A percentile compares a stretch with the other conserved stretches of the same genome.
Evolutionary conservation across 2,888 invertebrate genomes (phyloP).

Genomic region (Agonopterix alstromeriana): DNA sequence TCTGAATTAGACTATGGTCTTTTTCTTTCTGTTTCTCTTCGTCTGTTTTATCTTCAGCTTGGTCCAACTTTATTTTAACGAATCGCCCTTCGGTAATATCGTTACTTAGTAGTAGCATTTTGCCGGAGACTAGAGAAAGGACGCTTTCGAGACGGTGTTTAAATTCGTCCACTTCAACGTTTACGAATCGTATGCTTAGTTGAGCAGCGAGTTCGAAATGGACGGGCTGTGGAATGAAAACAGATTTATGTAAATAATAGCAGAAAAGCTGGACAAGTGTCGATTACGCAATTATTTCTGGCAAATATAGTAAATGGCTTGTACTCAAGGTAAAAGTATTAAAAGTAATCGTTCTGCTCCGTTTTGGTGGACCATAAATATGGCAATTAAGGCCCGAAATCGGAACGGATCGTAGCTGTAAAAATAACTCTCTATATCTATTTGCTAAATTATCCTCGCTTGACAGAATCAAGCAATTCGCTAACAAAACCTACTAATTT

Average conservation of each 20-base stretch:
- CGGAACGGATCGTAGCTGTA: too few species aligned
- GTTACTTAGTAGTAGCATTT: slow-evolving; percentile 66
- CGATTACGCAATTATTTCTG: too few species aligned
- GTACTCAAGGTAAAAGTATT: too few species aligned
- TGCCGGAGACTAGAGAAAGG: slow-evolving; percentile 76
- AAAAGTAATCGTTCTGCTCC: too few species aligned
- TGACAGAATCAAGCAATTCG: too few species aligned
- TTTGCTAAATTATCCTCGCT: too few species aligned
- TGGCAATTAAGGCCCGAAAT: too few species aligned
- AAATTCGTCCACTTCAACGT: slow-evolving; percentile 84
- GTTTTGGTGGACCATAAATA: too few species aligned
- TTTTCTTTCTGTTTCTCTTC: slow-evolving; percentile 78
- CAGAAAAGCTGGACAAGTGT: too few species aligned
- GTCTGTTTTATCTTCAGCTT: slow-evolving; percentile 56
- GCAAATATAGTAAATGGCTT: too few species aligned
- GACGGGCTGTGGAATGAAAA: slow-evolving; percentile 60
- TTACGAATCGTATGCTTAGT: slow-evolving; percentile 87
- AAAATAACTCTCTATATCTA: too few species aligned
- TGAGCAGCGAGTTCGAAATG: slow-evolving; percentile 87
- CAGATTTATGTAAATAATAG: not conserved
- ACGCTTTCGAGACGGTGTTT: slow-evolving; percentile 78
- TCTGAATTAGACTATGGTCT: slow-evolving; percentile 86
- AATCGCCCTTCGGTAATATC: slow-evolving; percentile 76
- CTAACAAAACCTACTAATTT: not conserved
- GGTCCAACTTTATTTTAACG: slow-evolving; percentile 69